Evolutionary conservation across 2,113 vertebrate species (phyloP), one percentile per base, ranked within the genome.

Genomic region (Colaptes auratus): DNA sequence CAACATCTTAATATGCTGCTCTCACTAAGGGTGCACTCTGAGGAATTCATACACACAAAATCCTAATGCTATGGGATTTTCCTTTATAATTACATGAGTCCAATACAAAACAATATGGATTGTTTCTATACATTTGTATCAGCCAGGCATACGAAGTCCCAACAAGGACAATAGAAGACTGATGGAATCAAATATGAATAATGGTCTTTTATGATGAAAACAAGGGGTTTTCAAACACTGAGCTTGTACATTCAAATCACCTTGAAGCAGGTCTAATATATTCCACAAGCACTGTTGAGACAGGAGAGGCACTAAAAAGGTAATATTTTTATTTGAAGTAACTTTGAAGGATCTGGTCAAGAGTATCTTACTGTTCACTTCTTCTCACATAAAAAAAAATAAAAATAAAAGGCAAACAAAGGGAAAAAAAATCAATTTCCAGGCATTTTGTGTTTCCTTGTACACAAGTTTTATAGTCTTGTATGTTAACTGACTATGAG

Each of bases 161-260:
- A 90, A 92, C 80, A 92, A 71, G 39, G 81, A 89, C 50, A 86
- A 90, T 42, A 90, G 36, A 90, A 82, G 30, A 10, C 7, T 20
- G 13, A 80, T 74, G 76, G 85, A 95, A 92, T 96, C 71, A 94
- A 82, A 85, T 89, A 76, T 77, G 84, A 92, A 94, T 84, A 95
- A 93, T 74, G 50, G 73, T 82, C 87, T 91, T 95, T 88, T 56
- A 89, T 30, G 36, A 77, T 48, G 28, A 48, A 92, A 94, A 91
- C 91, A 87, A 92, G 59, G 74, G 35, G 23, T 65, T 95, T 93
- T 95, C 70, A 91, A 92, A 91, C 60, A 76, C 2, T 1, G n/a
- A 79, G 39, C 36, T 35, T 87, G 92, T 94, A 92, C 89, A 85
- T 96, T 95, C 84, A 95, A 93, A 91, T 86, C 87, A 94, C 96